phyloP scores from a whole-genome alignment of 2,797 vertebrate species.

The Eptatretus atami region DNA sequence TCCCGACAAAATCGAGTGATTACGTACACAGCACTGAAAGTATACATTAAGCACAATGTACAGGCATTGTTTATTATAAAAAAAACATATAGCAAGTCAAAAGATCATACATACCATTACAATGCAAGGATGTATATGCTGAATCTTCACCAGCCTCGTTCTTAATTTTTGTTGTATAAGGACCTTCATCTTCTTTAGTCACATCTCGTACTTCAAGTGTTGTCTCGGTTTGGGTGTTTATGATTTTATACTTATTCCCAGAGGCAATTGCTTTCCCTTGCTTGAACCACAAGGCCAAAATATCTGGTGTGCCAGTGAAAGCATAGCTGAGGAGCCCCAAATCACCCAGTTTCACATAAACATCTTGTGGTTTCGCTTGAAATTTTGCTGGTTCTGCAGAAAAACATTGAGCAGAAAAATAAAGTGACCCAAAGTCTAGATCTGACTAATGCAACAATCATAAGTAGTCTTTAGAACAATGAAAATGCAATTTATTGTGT shows the following conservation, averaged over 20 bases:
- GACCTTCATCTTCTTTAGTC: slow-evolving; percentile 41
- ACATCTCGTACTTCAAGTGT: slow-evolving; percentile 45
- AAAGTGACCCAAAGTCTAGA: too few species aligned
- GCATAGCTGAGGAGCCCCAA: slow-evolving; percentile 58
- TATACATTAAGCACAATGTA: too few species aligned
- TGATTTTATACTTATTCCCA: slow-evolving; percentile 48
- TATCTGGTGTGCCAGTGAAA: slow-evolving; percentile 60
- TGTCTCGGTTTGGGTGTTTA: slow-evolving; percentile 26
- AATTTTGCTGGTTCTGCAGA: not conserved
- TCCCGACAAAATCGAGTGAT: too few species aligned
- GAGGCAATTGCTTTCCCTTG: slow-evolving; percentile 45
- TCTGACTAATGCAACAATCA: too few species aligned
- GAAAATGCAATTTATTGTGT: too few species aligned
- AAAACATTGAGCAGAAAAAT: not conserved
- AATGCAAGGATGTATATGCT: too few species aligned
- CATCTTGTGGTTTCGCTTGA: not conserved
- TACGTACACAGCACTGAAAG: too few species aligned
- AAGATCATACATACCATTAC: too few species aligned
- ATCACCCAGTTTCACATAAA: slow-evolving; percentile 20
- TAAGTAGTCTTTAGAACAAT: too few species aligned
- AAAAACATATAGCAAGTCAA: too few species aligned
- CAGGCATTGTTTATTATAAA: too few species aligned
- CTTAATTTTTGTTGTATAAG: slow-evolving; percentile 46
- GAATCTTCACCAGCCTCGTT: slow-evolving; percentile 47
- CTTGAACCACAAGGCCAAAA: slow-evolving; percentile 83